Conservation (phyloP, 1,140 invertebrate species). For the Psilanteris sp. region DNA sequence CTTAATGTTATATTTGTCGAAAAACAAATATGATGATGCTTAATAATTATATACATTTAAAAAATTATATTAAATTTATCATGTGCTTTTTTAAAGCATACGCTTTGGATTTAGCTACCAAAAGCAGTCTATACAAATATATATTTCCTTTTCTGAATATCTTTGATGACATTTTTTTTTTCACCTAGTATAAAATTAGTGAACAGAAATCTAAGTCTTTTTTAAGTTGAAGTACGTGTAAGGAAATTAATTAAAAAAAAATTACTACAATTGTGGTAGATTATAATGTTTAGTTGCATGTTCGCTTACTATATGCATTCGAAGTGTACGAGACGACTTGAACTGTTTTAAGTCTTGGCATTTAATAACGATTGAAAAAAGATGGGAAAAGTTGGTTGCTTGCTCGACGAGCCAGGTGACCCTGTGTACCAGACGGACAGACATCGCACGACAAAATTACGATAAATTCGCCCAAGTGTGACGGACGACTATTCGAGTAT, state of each 20-base stretch:
- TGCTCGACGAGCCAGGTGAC: constrained; percentile 45
- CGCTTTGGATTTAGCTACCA: too few relatives aligned
- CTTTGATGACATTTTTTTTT: too few relatives aligned
- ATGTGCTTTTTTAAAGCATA: too few relatives aligned
- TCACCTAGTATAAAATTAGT: too few relatives aligned
- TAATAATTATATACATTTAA: constrained; percentile 9
- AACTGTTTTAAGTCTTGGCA: constrained; percentile 60
- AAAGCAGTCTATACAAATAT: too few relatives aligned
- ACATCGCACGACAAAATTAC: constrained; percentile 61
- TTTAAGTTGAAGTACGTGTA: too few relatives aligned
- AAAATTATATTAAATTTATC: too few relatives aligned
- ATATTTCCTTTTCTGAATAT: too few relatives aligned
- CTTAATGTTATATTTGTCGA: background rate
- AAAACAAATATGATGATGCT: constrained; percentile 43
- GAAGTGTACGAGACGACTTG: constrained; percentile 37
- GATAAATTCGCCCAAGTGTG: constrained; percentile 61
- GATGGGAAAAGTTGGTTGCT: constrained; percentile 40
- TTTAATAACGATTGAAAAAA: constrained; percentile 61
- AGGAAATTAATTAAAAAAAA: too few relatives aligned
- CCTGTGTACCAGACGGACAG: constrained; percentile 30
- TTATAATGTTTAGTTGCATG: constrained; percentile 44
- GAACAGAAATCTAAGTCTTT: too few relatives aligned
- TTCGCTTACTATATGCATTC: constrained; percentile 30
- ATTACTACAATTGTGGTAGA: too few relatives aligned
- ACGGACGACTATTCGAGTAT: constrained; percentile 37